Evolutionary conservation across 2,797 vertebrate genomes (phyloP).

Genomic region (Mus spretus): DNA sequence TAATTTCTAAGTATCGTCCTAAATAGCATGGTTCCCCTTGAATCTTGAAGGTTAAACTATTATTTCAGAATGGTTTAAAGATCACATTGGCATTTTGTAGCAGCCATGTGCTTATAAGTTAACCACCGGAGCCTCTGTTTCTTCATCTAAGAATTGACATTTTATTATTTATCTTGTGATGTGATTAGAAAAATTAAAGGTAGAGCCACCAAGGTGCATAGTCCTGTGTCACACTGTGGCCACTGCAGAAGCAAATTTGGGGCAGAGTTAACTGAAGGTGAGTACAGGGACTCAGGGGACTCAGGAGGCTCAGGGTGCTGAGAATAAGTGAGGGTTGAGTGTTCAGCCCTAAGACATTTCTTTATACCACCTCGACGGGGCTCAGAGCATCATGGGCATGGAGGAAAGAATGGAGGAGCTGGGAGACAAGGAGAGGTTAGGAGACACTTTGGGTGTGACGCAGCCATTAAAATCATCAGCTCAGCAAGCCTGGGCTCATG

Average conservation of each 20-base stretch:
- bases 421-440: neutral
- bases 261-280: neutral
- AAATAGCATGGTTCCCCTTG: neutral
- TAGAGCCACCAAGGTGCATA: neutral
- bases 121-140: constrained; percentile 24
- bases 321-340: neutral
- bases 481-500: neutral
- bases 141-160: constrained; percentile 43
- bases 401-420: neutral
- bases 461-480: neutral
- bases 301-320: too few relatives aligned
- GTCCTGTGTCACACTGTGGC: neutral
- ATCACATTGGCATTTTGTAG: neutral
- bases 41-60: neutral
- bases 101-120: constrained; percentile 6
- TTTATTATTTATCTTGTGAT: constrained; percentile 51
- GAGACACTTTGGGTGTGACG: neutral
- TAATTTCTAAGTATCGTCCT: constrained; percentile 39
- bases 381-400: neutral
- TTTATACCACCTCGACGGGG: neutral
- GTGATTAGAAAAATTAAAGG: constrained; percentile 55
- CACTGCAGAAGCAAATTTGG: neutral
- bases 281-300: neutral
- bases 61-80: constrained; percentile 62
- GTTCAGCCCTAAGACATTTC: neutral